A percentile compares a stretch with the other conserved stretches of the same genome.
These are phyloP conservation scores for Synodontis membranacea DNA, from an alignment of 2,113 vertebrate genomes.

Conservation along the genomic window DNA sequence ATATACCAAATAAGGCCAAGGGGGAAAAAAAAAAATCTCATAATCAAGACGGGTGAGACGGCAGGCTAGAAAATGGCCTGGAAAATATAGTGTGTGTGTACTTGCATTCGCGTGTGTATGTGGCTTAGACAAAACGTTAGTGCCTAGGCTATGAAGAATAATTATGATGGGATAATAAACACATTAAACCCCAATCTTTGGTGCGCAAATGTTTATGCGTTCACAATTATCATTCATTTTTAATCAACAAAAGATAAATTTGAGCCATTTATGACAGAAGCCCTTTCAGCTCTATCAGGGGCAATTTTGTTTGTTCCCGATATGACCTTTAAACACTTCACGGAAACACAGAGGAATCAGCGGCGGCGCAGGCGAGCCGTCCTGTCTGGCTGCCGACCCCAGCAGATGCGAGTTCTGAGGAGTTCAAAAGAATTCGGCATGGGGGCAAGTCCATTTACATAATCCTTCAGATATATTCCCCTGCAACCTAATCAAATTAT, in stretches of 20 bases:
- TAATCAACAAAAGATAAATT: constrained; percentile 70
- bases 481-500: constrained; percentile 83
- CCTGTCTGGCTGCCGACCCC: constrained; percentile 80
- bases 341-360: constrained; percentile 69
- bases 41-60: constrained; percentile 70
- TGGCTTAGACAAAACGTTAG: constrained; percentile 19
- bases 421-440: constrained; percentile 82
- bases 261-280: constrained; percentile 68
- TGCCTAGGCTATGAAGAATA: constrained; percentile 59
- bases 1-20: constrained; percentile 79
- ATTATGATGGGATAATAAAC: constrained; percentile 76
- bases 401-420: constrained; percentile 82
- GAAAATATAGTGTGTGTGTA: constrained; percentile 63
- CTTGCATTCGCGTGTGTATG: background rate
- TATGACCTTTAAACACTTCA: constrained; percentile 80
- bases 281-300: constrained; percentile 69
- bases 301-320: constrained; percentile 75
- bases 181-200: constrained; percentile 65
- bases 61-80: constrained; percentile 70
- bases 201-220: constrained; percentile 38
- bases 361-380: constrained; percentile 69
- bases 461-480: constrained; percentile 84
- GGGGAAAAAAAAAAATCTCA: constrained; percentile 68
- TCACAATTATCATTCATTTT: constrained; percentile 55
- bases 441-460: constrained; percentile 81